Percentiles rank a stretch among this genome's conserved stretches.
Evolutionary conservation across 2,797 vertebrate species (phyloP).

Genomic region (Tenualosa thibaudeaui): DNA sequence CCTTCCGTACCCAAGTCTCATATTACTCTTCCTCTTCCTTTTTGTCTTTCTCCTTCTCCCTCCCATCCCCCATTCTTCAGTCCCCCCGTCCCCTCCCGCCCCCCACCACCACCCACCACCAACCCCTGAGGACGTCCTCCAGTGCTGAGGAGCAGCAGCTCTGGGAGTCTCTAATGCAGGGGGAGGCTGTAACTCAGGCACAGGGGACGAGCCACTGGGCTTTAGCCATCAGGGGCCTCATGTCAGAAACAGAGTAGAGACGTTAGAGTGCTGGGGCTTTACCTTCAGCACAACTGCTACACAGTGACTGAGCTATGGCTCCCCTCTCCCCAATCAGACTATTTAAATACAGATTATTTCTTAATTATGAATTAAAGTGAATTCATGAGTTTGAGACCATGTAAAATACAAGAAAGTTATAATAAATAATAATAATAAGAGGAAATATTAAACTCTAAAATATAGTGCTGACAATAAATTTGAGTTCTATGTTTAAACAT

Average conservation of each 20-base stretch:
- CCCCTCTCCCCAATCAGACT: background rate
- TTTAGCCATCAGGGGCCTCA: background rate
- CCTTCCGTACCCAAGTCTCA: background rate
- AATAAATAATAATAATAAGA: background rate
- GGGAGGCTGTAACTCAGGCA: background rate
- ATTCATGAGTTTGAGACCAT: background rate
- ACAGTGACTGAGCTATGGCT: background rate
- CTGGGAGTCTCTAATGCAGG: conserved; percentile 10
- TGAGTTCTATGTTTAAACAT: background rate
- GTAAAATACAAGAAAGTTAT: background rate
- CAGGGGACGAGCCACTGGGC: conserved; percentile 12
- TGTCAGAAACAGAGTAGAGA: conserved; percentile 16
- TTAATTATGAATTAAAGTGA: background rate
- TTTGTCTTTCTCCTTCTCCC: background rate
- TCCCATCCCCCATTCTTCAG: background rate
- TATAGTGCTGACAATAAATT: too few species aligned
- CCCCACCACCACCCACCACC: background rate
- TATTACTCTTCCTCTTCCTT: background rate
- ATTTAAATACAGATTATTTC: background rate
- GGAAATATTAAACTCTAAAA: background rate
- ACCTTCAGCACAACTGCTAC: background rate
- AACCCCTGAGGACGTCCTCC: background rate
- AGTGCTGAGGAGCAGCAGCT: background rate
- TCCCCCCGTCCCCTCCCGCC: background rate
- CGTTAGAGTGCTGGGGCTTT: background rate